A percentile compares a stretch with the other conserved stretches of the same genome.
Evolutionary conservation across 2,797 vertebrate genomes (phyloP).

Genomic region (Cheirogaleus major): DNA sequence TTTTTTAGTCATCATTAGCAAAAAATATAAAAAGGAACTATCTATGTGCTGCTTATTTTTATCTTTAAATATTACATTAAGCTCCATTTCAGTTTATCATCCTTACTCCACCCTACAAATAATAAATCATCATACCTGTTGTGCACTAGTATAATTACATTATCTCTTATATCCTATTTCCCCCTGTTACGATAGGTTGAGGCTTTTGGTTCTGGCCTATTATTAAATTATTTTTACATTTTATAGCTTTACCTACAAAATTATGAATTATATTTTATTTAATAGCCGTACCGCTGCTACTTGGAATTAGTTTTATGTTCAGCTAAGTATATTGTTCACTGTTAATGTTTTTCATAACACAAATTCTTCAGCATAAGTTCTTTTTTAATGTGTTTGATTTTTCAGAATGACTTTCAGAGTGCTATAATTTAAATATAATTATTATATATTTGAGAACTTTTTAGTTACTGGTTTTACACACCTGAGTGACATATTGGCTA

Average conservation of each 20-base stretch:
- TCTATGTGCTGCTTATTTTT: constrained; percentile 4
- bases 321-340: not conserved
- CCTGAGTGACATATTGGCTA: not conserved
- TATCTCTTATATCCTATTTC: not conserved
- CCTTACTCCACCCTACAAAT: not conserved
- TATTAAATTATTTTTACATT: not conserved
- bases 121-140: not conserved
- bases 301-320: constrained; percentile 37
- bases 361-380: constrained; percentile 3
- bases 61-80: constrained; percentile 28
- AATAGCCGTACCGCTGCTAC: not conserved
- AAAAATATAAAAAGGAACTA: not conserved
- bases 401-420: not conserved
- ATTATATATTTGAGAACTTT: not conserved
- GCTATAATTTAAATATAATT: not conserved
- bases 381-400: constrained; percentile 15
- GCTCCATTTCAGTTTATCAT: not conserved
- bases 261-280: constrained; percentile 9
- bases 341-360: not conserved
- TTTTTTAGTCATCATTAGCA: not conserved
- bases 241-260: not conserved
- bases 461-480: not conserved
- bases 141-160: not conserved
- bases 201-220: not conserved
- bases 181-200: not conserved